Base-by-base conservation (phyloP, 2,113 vertebrate genomes). In the Channa maculata region DNA sequence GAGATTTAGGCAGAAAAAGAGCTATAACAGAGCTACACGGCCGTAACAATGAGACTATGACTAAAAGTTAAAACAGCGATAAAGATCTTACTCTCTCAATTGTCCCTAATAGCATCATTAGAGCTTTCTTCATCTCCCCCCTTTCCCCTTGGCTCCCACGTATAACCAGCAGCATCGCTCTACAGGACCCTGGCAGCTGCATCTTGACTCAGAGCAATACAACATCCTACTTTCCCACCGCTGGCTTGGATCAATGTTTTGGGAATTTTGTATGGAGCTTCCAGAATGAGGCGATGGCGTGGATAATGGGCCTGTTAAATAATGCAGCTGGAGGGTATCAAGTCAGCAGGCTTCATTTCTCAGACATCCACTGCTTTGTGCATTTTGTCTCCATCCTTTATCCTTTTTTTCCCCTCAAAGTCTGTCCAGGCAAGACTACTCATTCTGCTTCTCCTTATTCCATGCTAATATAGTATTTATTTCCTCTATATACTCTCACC, bases 241-340 rank as follows among this genome's bases (percentile, higher is more conserved):
- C 81, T 87, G 88, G 80, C 80, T 87, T n/a, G 0, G 37, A 81
- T 75, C 75, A 45, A 68, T 66, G 68, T 85, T 89, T 84, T 68
- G 80, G 77, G 82, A 86, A 67, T 82, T 84, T 77, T 84, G 79
- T 75, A 77, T 33, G 63, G 71, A 69, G 83, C 80, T 86, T 24
- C 44, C 61, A 75, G 77, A 89, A 65, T 71, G 49, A 45, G 79
- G 83, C 33, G 8, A 69, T 45, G 49, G 71, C 77, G 65, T 53
- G 76, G 83, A 88, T 91, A 92, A 92, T 84, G 82, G 82, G 77
- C 60, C 71, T 43, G 76, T 85, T 88, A 83, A 84, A 88, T 87
- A 88, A 68, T 44, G 12, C 90, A 89, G 88, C 86, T 87, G 89
- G 61, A 75, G 79, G 73, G 79, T 48, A 72, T 82, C 72, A 65